Evolutionary conservation across 2,888 invertebrate genomes (phyloP).

Genomic region (Prionchulus punctatus): DNA sequence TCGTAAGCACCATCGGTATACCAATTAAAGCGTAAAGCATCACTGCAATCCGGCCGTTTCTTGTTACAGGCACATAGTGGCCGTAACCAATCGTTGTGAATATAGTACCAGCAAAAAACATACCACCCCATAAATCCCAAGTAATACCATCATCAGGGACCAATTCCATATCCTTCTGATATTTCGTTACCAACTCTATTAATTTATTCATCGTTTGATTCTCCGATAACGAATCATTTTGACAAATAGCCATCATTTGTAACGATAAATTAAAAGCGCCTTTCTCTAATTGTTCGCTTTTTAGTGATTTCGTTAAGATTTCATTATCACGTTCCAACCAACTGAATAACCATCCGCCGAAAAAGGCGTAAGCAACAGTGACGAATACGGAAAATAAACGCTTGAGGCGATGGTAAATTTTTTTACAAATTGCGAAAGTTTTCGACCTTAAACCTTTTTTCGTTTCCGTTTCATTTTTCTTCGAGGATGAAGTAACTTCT

Average conservation of each 20-base stretch:
- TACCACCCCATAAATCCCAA: constrained; percentile 30
- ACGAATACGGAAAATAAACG: no score
- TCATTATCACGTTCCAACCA: background rate
- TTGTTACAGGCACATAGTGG: constrained; percentile 72
- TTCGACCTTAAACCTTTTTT: no score
- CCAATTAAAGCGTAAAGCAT: constrained; percentile 80
- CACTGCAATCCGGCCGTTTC: constrained; percentile 62
- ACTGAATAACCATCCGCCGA: background rate
- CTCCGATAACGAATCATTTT: constrained; percentile 13
- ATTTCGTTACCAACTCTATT: constrained; percentile 13
- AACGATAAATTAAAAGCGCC: background rate
- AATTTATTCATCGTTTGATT: no score
- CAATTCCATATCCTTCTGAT: constrained; percentile 15
- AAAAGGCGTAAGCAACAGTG: background rate
- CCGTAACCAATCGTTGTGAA: constrained; percentile 54
- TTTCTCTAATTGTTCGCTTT: background rate
- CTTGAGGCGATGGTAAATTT: no score
- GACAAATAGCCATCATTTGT: constrained; percentile 12
- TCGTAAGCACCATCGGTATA: constrained; percentile 76
- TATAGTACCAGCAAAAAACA: constrained; percentile 28
- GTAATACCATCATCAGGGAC: background rate
- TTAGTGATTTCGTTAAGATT: background rate
- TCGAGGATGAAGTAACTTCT: no score
- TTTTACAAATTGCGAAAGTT: no score
- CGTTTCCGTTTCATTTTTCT: no score